Conservation (phyloP, 2,888 invertebrate species). For the Venusia cambrica region DNA sequence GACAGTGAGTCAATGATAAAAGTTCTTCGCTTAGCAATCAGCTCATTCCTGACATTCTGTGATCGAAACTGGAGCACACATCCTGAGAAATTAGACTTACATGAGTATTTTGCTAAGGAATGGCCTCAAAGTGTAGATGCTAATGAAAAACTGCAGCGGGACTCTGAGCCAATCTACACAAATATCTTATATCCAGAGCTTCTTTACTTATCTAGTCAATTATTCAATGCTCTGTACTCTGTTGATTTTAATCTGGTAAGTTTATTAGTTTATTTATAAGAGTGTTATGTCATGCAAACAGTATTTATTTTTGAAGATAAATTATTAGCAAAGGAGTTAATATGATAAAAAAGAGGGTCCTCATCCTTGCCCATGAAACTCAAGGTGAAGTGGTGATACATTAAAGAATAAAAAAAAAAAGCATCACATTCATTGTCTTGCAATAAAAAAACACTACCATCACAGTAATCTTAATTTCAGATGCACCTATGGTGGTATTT, state of each 20-base stretch:
- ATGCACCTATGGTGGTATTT: constrained; percentile 86
- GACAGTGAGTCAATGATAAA: constrained; percentile 45
- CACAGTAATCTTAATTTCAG: too few relatives aligned
- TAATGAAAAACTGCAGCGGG: constrained; percentile 64
- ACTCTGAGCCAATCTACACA: constrained; percentile 85
- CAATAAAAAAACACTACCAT: too few relatives aligned
- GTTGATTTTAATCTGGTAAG: constrained; percentile 62
- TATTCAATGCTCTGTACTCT: constrained; percentile 54
- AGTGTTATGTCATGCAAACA: neutral
- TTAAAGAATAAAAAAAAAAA: too few relatives aligned
- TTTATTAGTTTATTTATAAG: neutral
- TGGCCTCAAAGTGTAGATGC: constrained; percentile 70
- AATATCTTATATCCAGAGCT: constrained; percentile 82
- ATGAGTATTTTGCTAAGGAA: constrained; percentile 57
- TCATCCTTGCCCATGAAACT: too few relatives aligned
- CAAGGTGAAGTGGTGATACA: too few relatives aligned
- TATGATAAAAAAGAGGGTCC: too few relatives aligned
- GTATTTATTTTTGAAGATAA: too few relatives aligned
- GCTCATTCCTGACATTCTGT: constrained; percentile 86
- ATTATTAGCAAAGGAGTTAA: too few relatives aligned
- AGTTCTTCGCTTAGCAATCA: constrained; percentile 81
- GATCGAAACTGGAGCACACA: constrained; percentile 93
- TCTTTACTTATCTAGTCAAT: constrained; percentile 61
- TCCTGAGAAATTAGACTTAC: constrained; percentile 58
- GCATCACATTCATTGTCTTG: too few relatives aligned